phyloP scores from a whole-genome alignment of 2,888 invertebrate species.

The Andrena bicolor region DNA sequence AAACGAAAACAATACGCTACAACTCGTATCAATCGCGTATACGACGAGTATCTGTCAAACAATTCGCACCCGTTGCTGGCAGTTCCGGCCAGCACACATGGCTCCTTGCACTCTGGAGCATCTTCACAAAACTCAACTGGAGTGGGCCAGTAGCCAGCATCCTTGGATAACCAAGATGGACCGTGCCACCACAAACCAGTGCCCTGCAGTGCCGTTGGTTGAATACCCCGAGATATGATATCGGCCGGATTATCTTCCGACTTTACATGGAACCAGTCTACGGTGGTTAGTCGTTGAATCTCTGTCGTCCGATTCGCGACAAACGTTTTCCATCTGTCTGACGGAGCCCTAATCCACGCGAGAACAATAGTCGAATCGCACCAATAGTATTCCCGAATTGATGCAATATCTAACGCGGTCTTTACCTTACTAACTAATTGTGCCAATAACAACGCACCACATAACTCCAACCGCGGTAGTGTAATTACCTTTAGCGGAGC shows the following conservation, averaged over 20 bases:
- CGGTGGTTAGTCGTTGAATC: background rate
- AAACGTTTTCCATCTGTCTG: background rate
- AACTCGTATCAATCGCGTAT: background rate
- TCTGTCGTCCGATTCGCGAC: background rate
- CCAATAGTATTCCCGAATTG: background rate
- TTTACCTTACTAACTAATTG: background rate
- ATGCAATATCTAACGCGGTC: background rate
- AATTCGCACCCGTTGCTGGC: background rate
- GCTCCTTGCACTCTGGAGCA: accelerated
- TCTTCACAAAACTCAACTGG: accelerated
- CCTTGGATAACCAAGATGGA: background rate
- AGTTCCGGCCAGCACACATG: background rate
- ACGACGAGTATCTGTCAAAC: background rate
- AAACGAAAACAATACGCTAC: background rate
- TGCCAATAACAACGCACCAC: background rate
- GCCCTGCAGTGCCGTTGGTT: background rate
- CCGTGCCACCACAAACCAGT: background rate
- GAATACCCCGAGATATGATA: background rate
- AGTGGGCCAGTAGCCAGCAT: background rate
- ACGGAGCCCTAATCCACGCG: too few species aligned
- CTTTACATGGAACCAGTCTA: background rate
- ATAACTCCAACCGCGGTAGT: slow-evolving; percentile 16
- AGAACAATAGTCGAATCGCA: too few species aligned
- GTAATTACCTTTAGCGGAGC: slow-evolving; percentile 1
- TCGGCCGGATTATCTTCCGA: slow-evolving; percentile 8